Evolutionary conservation across 2,797 vertebrate species (phyloP), one percentile per base, ranked within the genome.

Genomic region (Danio choprae): DNA sequence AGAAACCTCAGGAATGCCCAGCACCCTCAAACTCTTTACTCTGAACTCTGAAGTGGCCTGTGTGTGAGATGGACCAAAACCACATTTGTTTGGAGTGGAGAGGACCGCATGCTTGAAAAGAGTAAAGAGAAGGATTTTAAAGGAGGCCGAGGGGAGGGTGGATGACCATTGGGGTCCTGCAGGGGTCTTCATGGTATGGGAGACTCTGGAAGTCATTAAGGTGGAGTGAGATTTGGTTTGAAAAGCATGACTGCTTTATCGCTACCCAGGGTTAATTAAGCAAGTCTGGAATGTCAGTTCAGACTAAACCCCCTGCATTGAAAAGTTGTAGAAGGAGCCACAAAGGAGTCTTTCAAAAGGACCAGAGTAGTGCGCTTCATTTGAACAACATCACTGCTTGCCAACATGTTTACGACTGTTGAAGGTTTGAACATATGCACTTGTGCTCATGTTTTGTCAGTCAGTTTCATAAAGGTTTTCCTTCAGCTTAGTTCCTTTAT

Each of bases 1-100:
- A 89, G 83, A 92, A 93, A 92, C 92, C 91, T 8, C 92, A 91
- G 87, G 91, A 93, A 92, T 91, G 89, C 81, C 83, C 74, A 51
- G 51, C 55, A 29, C 62, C 48, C 20, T 75, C 69, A 76, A 64
- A 76, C 68, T 40, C 13, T 13, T 53, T 11, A 18, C 55, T 71
- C 51, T 80, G 5, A 18, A 44, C 48, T 51, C 65, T 51, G 48
- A 38, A 69, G 65, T 79, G 80, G 64, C 50, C 16, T n/a, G 12
- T 74, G 50, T 72, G 53, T 84, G 80, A 81, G 41, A 46, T 41
- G 16, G 43, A 53, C 6, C 13, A 48, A 71, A 15, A 43, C 11
- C 20, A 22, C 18, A 5, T 65, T 68, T 63, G 71, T n/a, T 58
- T 11, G 43, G 56, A 22, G n/a, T 40, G 29, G 55, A 9, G 72